Evolutionary conservation across 1,140 invertebrate genomes (phyloP), one percentile per base, ranked within the genome.

Genomic region (Listronotus oregonensis): DNA sequence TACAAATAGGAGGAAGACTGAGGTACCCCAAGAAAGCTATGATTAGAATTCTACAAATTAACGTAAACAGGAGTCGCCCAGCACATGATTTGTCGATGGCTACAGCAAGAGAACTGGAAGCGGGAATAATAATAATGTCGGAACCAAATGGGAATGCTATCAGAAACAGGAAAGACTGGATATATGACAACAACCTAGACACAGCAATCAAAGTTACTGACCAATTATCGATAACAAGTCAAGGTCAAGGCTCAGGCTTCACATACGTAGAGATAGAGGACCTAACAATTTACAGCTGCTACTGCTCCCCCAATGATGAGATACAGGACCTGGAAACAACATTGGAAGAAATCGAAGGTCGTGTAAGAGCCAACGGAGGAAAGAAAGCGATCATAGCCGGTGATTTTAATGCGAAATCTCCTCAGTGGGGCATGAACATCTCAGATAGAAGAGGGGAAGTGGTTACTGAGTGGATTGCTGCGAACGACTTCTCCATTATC

Each of bases 401-500:
- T 0, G 14, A 51, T 11, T 51, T 51, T 12, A 51, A 51, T 14
- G 49, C 49, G 32, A 51, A 51, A 27, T 51, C 15, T 1, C 49
- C 49, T 3, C 49, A 51, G 18, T 27, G 21, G 49, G 49, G 49
- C 32, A 32, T 51, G 17, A 12, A 31, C 8, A 51, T n/a, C 49
- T 5, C 49, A 1, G 49, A 14, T 51, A 51, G 6, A 6, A 40
- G 52, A 14, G 37, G 52, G 3, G 17, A 1, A 32, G n/a, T 44
- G 1, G 7, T 59, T 1, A 9, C 8, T 3, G 56, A 59, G 14
- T 21, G 42, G 12, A 32, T 32, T 9, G 12, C 14, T 14, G 21
- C 0, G 1, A 37, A 39, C n/a, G 42, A 3, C 8, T 9, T 21
- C n/a, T 1, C 5, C 1, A 5, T 27, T 27, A 27, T 52, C 2